A percentile compares a stretch with the other conserved stretches of the same genome.
Evolutionary conservation across 37 sponge, comb jelly and placozoan genomes (phyloP).

Genomic region (Oopsacas minuta): DNA sequence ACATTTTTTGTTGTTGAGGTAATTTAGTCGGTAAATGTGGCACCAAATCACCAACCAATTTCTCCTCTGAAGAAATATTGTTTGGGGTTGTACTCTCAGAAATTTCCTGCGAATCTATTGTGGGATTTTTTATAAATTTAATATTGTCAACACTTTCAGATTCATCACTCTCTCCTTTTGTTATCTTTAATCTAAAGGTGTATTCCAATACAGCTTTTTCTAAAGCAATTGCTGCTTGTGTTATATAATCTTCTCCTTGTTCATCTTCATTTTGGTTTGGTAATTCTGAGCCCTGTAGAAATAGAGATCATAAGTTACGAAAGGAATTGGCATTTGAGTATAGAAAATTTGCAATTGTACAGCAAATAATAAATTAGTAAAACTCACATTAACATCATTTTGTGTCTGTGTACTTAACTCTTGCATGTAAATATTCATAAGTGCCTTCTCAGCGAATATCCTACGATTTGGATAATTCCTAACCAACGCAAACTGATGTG

Average conservation of each 20-base stretch:
- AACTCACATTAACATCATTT: no score
- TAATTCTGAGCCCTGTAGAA: neutral
- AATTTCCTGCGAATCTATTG: neutral
- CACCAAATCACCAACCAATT: neutral
- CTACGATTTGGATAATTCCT: neutral
- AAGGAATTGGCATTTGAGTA: neutral
- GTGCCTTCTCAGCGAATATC: neutral
- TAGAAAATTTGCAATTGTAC: no score
- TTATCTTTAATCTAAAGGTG: neutral
- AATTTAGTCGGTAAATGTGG: neutral
- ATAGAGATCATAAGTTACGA: no score
- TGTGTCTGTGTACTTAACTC: no score
- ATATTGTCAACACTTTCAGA: neutral
- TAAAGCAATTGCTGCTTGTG: neutral
- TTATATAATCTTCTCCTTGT: neutral
- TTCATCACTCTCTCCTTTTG: neutral
- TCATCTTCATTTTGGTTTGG: neutral
- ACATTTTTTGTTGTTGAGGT: neutral
- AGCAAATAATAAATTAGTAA: no score
- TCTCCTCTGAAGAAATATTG: neutral
- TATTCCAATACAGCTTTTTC: neutral
- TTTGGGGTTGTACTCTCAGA: no score
- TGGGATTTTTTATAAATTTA: neutral
- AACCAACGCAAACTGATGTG: neutral
- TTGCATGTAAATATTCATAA: neutral